Percentiles rank a stretch among this genome's conserved stretches.
Evolutionary conservation across 2,797 vertebrate species (phyloP).

Genomic region (Siniperca undulata): DNA sequence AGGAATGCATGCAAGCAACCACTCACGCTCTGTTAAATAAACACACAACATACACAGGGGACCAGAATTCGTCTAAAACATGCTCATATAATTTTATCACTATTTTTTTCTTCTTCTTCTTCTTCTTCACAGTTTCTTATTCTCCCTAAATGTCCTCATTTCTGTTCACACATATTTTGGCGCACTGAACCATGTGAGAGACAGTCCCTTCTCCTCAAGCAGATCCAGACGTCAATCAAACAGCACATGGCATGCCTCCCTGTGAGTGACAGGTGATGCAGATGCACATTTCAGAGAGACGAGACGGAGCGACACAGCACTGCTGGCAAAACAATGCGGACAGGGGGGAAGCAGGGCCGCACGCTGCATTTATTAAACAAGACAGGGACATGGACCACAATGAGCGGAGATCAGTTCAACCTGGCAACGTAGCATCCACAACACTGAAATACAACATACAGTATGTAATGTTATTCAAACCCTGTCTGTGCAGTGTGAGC

Average conservation of each 20-base stretch:
- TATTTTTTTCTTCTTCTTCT: slow-evolving; percentile 9
- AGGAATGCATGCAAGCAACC: slow-evolving; percentile 53
- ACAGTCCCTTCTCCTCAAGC: slow-evolving; percentile 70
- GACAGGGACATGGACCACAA: slow-evolving; percentile 64
- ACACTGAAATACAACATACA: slow-evolving; percentile 4
- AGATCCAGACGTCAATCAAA: slow-evolving; percentile 80
- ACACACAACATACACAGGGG: slow-evolving; percentile 52
- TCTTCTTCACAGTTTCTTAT: slow-evolving; percentile 70
- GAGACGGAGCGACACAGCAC: slow-evolving; percentile 60
- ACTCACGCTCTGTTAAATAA: slow-evolving; percentile 56
- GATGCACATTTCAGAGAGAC: slow-evolving; percentile 80
- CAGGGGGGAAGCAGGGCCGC: slow-evolving; percentile 46
- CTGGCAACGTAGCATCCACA: slow-evolving; percentile 15
- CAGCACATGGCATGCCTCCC: slow-evolving; percentile 66
- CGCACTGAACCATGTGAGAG: slow-evolving; percentile 74
- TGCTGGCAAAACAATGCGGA: slow-evolving; percentile 76
- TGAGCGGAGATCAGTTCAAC: slow-evolving; percentile 45
- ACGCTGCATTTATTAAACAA: slow-evolving; percentile 70
- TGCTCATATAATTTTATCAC: slow-evolving; percentile 40
- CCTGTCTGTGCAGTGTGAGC: not conserved
- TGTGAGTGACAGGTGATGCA: slow-evolving; percentile 82
- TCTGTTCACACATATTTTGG: slow-evolving; percentile 82
- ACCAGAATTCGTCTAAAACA: slow-evolving; percentile 45
- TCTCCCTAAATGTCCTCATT: slow-evolving; percentile 76
- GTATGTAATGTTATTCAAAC: slow-evolving; percentile 8